Base-by-base conservation (phyloP, 35 echinoderm and acorn worm genomes). In the Ophiothrix spiculata region DNA sequence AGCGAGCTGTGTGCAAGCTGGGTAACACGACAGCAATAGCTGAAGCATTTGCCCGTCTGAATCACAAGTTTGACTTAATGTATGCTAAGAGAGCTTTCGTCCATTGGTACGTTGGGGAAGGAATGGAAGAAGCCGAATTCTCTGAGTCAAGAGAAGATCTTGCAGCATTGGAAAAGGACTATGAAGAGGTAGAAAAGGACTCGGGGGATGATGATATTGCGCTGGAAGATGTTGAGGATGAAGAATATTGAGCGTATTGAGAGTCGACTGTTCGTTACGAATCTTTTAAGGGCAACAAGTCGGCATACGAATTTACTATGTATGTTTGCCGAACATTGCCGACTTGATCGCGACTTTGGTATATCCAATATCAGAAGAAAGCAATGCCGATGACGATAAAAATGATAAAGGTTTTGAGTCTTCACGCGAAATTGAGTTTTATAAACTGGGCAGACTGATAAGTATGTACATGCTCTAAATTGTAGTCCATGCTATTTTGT, bases 41-140 rank as follows among this genome's bases (percentile, higher is more conserved):
- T 17, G 93, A 95, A 76, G 93, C 93, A n/a, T 95, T 88, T 88
- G 93, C 93, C 76, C 93, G 93, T 91, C 89, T 95, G 31, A 80
- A 95, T 83, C 89, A 91, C 40, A 95, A 95, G 89, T 95, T 95
- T 80, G 93, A 95, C 77, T 86, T 95, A 85, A 95, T 95, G 93
- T 95, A 95, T 39, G 88, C 85, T 32, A 95, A 95, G 89, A 85
- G 93, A 79, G 93, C 93, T 39, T 95, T 95, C 54, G 89, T 95
- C 46, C 93, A 95, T 40, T 95, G 93, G 93, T 95, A 88, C 64
- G 93, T 95, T 21, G 93, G 93, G 46, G 93, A 95, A 34, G 93
- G 93, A 75, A 95, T 95, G 93, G 93, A 95, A 77, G 93, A 95
- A 41, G 93, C 85, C 36, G 93, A 95, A 81, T 95, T 95, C 88